phyloP scores from a whole-genome alignment of 2,113 vertebrate genomes.

The Hucho hucho region DNA sequence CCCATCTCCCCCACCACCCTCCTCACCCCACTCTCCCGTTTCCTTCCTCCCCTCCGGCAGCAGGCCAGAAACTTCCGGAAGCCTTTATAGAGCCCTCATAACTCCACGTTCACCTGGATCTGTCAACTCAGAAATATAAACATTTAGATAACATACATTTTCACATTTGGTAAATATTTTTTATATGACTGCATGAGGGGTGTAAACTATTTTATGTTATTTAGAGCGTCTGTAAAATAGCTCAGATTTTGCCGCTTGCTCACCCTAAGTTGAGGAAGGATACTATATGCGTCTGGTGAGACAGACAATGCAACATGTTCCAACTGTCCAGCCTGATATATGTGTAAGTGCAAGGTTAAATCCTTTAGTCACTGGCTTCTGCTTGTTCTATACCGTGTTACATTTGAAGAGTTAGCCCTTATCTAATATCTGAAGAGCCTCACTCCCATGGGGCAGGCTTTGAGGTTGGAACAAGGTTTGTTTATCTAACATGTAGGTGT shows the following conservation, averaged over 20 bases:
- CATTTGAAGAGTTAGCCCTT: too few relatives aligned
- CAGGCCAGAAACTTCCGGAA: conserved; percentile 58
- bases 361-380: too few relatives aligned
- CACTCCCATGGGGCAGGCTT: background rate
- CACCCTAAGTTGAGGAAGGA: too few relatives aligned
- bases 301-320: background rate
- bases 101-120: conserved; percentile 17
- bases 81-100: conserved; percentile 31
- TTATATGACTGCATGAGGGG: background rate
- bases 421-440: background rate
- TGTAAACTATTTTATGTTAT: background rate
- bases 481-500: conserved; percentile 44
- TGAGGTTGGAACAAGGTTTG: conserved; percentile 24
- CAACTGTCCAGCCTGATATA: background rate
- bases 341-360: too few relatives aligned
- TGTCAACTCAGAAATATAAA: conserved; percentile 25
- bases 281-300: background rate
- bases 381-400: too few relatives aligned
- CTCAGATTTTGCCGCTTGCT: too few relatives aligned
- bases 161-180: too few relatives aligned
- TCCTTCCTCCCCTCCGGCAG: conserved; percentile 70
- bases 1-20: conserved; percentile 50
- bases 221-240: too few relatives aligned
- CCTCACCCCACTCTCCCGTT: conserved; percentile 38
- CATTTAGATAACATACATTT: background rate